Base-by-base conservation (phyloP, 2,888 invertebrate genomes). In the Chrysodeixis includens region DNA sequence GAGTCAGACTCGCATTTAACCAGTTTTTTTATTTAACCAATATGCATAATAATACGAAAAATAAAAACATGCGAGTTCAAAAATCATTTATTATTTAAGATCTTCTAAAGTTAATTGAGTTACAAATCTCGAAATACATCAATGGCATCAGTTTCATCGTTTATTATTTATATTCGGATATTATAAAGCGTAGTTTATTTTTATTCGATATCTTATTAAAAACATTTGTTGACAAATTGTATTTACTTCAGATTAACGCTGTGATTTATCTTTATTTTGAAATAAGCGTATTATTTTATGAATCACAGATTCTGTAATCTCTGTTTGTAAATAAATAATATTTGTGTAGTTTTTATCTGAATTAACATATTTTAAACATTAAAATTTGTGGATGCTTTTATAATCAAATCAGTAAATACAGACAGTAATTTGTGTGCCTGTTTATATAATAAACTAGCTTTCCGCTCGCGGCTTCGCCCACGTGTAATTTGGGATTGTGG, bases 21-120 rank as follows among this genome's bases (percentile, higher is more conserved):
- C 30, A 6, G 7, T 30, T 30, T 30, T 9, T 35, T 12, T 35
- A 4, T 4, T 14, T 35, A 12, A 35, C 12, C 14, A 0, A 14
- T n/a, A n/a, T n/a, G 35, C 12, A 14, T 35, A 35, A 14, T 0
- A 1, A 8, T 44, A 8, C 0, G 12, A 51, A 7, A 20, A 22
- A 20, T 8, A 8, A 22, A 51, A 51, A 51, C 22, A 51, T 22
- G 14, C 46, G 18, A 46, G 0, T 46, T 46, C 0, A 16, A 16
- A 46, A 7, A 46, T n/a, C n/a, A n/a, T n/a, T n/a, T n/a, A 8
- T 18, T 46, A 46, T 46, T 46, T 46, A 14, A 14, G 10, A 22
- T 3, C 16, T 20, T 6, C 52, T 16, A 14, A 18, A 56, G 26
- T 56, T 46, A 61, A 71, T 69, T 71, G 54, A 69, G 66, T 62